A percentile compares a stretch with the other conserved stretches of the same genome.
Evolutionary conservation across 2,888 invertebrate species (phyloP).

Genomic region (Endomychus coccineus): DNA sequence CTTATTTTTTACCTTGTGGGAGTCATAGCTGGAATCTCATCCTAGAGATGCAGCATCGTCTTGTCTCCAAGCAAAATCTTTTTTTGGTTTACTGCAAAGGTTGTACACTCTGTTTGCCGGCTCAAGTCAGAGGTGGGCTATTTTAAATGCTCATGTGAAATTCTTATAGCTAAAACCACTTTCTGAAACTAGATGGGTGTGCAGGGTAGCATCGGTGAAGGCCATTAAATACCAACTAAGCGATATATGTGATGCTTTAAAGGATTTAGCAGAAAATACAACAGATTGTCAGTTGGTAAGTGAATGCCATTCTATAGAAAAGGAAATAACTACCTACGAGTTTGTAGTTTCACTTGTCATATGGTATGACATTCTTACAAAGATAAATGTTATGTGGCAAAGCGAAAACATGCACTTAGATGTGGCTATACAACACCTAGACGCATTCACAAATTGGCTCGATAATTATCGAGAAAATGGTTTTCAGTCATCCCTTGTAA

Average conservation of each 20-base stretch:
- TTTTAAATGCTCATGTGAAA: constrained; percentile 16
- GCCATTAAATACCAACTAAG: constrained; percentile 12
- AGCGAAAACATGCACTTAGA: not conserved
- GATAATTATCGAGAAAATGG: constrained; percentile 2
- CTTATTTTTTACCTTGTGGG: constrained; percentile 17
- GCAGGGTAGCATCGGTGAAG: constrained; percentile 12
- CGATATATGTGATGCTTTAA: constrained; percentile 12
- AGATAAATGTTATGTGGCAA: constrained; percentile 1
- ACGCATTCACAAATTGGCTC: constrained; percentile 2
- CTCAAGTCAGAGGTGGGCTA: constrained; percentile 16
- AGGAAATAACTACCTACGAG: constrained; percentile 12
- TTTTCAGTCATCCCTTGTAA: constrained; percentile 3
- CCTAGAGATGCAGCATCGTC: constrained; percentile 16
- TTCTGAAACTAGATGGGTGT: constrained; percentile 22
- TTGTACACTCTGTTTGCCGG: constrained; percentile 16
- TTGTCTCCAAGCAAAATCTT: constrained; percentile 9
- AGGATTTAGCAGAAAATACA: constrained; percentile 11
- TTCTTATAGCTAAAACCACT: constrained; percentile 21
- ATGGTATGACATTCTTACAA: constrained; percentile 11
- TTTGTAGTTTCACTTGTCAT: constrained; percentile 10
- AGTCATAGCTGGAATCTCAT: constrained; percentile 16
- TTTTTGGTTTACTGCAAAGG: constrained; percentile 15
- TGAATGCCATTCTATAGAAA: constrained; percentile 14
- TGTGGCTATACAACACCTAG: not conserved
- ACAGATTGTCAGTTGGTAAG: constrained; percentile 8